Evolutionary conservation across 2,797 vertebrate species (phyloP).

Genomic region (Craterocephalus amniculus): DNA sequence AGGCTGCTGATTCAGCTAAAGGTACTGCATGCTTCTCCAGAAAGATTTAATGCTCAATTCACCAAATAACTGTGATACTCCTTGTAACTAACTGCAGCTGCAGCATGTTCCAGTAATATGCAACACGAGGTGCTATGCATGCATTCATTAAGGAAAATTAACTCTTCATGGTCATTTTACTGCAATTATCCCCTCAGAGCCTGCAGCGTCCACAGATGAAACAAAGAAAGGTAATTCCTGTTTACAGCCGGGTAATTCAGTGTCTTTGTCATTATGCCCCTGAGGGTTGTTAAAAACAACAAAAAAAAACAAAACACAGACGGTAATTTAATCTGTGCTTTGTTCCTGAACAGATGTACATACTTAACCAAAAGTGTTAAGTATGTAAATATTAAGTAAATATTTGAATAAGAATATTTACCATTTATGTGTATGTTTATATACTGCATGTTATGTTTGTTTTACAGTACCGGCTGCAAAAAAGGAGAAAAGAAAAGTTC

Average conservation of each 20-base stretch:
- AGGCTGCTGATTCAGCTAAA: slow-evolving; percentile 47
- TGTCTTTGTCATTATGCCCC: neutral
- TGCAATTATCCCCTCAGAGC: slow-evolving; percentile 53
- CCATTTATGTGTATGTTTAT: neutral
- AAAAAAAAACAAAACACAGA: neutral
- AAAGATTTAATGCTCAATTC: slow-evolving; percentile 2
- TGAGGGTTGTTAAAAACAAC: neutral
- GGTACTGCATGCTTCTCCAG: slow-evolving; percentile 36
- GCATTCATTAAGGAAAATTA: slow-evolving; percentile 40
- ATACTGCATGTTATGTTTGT: neutral
- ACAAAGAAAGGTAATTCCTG: slow-evolving; percentile 59
- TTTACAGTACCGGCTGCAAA: slow-evolving; percentile 35
- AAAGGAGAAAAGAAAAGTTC: slow-evolving; percentile 48
- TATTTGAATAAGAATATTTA: neutral
- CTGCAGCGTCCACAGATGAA: slow-evolving; percentile 24
- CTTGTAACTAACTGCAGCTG: slow-evolving; percentile 13
- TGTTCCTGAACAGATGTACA: neutral
- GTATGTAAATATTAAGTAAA: neutral
- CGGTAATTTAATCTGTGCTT: neutral
- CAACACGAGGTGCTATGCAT: slow-evolving; percentile 22
- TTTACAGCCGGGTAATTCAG: slow-evolving; percentile 5
- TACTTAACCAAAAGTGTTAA: neutral
- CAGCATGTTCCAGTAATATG: slow-evolving; percentile 16
- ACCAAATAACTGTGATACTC: slow-evolving; percentile 14
- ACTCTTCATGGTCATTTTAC: slow-evolving; percentile 24